A percentile compares a stretch with the other conserved stretches of the same genome.
Evolutionary conservation across 2,888 invertebrate species (phyloP).

Genomic region (Agrochola lota): DNA sequence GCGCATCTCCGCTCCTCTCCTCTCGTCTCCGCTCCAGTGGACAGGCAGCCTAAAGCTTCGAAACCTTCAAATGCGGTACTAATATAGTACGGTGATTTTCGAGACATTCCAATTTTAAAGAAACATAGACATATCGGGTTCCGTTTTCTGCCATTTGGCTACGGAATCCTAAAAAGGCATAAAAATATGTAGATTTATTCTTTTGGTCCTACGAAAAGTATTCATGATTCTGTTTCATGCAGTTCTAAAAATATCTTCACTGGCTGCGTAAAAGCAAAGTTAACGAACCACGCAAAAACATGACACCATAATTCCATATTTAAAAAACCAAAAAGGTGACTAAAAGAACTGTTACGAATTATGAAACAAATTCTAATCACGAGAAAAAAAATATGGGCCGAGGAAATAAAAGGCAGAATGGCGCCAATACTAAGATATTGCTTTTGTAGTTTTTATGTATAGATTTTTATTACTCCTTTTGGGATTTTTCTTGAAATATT

Average conservation of each 20-base stretch:
- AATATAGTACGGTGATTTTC: no score
- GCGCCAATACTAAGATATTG: conserved; percentile 29
- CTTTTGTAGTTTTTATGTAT: conserved; percentile 25
- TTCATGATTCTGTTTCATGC: background rate
- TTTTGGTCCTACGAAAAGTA: background rate
- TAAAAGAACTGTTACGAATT: conserved; percentile 10
- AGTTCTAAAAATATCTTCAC: background rate
- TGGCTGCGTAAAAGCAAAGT: conserved; percentile 4
- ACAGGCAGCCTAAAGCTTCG: no score
- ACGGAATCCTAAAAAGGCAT: background rate
- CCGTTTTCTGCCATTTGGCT: no score
- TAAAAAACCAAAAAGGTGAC: conserved; percentile 5
- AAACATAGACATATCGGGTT: no score
- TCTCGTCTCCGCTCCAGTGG: no score
- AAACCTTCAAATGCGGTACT: no score
- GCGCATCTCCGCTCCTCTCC: no score
- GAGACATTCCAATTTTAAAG: no score
- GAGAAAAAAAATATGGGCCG: conserved; percentile 9
- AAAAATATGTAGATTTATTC: background rate
- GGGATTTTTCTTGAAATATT: conserved; percentile 11
- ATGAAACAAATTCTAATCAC: conserved; percentile 41
- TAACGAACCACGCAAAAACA: background rate
- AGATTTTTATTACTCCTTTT: conserved; percentile 9
- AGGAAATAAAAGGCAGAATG: conserved; percentile 19
- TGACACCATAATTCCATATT: background rate